Conservation (phyloP, 2,797 vertebrate genomes). For the Poeciliopsis infans region DNA sequence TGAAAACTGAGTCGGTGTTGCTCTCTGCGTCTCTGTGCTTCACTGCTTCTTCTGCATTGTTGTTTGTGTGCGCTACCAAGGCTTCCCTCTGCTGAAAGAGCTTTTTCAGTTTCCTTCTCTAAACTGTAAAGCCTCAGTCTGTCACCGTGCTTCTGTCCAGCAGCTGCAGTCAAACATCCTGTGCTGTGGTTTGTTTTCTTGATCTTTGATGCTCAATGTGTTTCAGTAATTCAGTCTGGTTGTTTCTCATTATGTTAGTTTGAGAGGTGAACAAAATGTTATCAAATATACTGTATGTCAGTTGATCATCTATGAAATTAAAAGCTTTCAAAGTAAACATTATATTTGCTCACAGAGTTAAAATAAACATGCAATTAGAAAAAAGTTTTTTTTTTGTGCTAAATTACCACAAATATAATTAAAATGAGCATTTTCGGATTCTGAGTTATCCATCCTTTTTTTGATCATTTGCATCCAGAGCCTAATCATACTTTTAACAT, state of each 20-base stretch:
- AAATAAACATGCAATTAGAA: not conserved
- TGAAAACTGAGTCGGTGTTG: constrained; percentile 39
- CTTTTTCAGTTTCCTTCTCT: no score
- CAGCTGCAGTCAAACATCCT: constrained; percentile 43
- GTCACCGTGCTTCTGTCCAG: constrained; percentile 32
- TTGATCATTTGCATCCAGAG: not conserved
- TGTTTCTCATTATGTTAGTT: not conserved
- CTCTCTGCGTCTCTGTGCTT: constrained; percentile 54
- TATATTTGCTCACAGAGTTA: not conserved
- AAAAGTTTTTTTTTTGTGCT: not conserved
- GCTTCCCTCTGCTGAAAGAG: constrained; percentile 63
- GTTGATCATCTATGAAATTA: not conserved
- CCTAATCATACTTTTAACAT: not conserved
- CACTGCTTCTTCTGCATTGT: constrained; percentile 53
- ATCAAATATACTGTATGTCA: not conserved
- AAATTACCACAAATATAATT: not conserved
- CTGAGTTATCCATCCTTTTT: not conserved
- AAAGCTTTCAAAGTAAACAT: not conserved
- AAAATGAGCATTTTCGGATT: not conserved
- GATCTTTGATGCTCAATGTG: constrained; percentile 42
- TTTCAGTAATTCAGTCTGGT: constrained; percentile 22
- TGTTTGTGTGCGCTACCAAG: constrained; percentile 53
- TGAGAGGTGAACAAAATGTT: not conserved
- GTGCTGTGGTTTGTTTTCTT: constrained; percentile 28
- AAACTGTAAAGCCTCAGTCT: constrained; percentile 49